phyloP scores from a whole-genome alignment of 2,888 invertebrate genomes.

The Dynastes maya region DNA sequence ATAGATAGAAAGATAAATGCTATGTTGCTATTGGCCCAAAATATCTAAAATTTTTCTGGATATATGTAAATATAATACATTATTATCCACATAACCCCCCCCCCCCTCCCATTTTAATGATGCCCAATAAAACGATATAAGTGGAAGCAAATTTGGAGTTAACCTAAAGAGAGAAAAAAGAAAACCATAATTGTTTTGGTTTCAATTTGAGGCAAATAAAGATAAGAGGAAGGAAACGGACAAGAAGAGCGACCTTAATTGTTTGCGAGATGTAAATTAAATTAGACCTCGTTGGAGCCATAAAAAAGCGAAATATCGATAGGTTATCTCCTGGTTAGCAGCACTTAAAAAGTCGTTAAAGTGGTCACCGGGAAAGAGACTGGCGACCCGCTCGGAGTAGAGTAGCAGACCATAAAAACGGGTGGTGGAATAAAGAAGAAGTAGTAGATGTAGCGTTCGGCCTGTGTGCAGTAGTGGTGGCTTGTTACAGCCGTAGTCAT shows the following conservation, averaged over 20 bases:
- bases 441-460: conserved; percentile 54
- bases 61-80: too few species aligned
- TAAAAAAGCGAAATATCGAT: conserved; percentile 49
- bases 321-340: conserved; percentile 50
- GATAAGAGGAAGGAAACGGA: conserved; percentile 35
- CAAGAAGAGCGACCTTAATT: conserved; percentile 41
- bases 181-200: conserved; percentile 3
- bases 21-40: too few species aligned
- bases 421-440: conserved; percentile 67
- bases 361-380: conserved; percentile 61
- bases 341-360: conserved; percentile 68
- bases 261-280: conserved; percentile 49
- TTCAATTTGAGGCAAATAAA: conserved; percentile 7
- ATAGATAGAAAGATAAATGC: too few species aligned
- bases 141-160: too few species aligned
- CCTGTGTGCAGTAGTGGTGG: conserved; percentile 24
- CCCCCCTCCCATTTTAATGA: too few species aligned
- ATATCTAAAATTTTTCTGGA: too few species aligned
- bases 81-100: too few species aligned
- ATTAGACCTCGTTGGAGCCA: conserved; percentile 41
- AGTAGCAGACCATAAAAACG: conserved; percentile 61
- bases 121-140: too few species aligned
- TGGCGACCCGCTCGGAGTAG: conserved; percentile 56
- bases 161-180: not conserved
- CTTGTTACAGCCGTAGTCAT: conserved; percentile 60